Percentiles rank a stretch among this genome's conserved stretches.
These are phyloP conservation scores for Drosophila algonquin DNA, from an alignment of 2,888 invertebrate species.

Conservation along the genomic window DNA sequence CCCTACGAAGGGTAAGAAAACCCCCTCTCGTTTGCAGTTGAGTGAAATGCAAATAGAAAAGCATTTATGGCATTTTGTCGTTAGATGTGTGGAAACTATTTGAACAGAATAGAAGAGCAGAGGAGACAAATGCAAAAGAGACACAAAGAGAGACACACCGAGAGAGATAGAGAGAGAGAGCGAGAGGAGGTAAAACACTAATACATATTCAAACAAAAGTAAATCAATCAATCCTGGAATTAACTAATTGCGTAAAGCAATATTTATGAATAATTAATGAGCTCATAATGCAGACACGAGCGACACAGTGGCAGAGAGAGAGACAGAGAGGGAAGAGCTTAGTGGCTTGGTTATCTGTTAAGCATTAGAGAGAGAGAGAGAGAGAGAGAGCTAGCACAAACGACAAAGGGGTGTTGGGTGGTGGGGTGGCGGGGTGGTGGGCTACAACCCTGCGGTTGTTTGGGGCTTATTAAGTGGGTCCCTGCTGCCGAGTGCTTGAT, in stretches of 20 bases:
- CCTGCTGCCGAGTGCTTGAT: not conserved
- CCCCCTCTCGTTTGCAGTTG: not conserved
- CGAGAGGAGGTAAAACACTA: constrained; percentile 7
- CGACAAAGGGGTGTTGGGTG: not conserved
- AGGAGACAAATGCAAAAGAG: constrained; percentile 39
- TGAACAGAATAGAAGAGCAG: not conserved
- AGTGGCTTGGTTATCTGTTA: constrained; percentile 56
- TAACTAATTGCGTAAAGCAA: constrained; percentile 80
- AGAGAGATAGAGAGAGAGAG: not conserved
- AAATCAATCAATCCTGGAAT: constrained; percentile 78
- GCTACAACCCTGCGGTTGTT: constrained; percentile 37
- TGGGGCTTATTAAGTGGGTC: constrained; percentile 48
- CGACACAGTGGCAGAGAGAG: not conserved
- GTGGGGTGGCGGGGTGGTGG: too few relatives aligned
- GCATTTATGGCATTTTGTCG: constrained; percentile 69
- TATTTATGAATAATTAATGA: constrained; percentile 82
- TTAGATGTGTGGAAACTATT: constrained; percentile 63
- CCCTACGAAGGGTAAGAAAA: not conserved
- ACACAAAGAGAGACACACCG: not conserved
- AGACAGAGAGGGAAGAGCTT: constrained; percentile 10
- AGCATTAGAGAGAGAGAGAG: constrained; percentile 43
- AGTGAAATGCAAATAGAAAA: constrained; percentile 55
- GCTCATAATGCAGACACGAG: constrained; percentile 56
- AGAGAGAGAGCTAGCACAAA: not conserved
- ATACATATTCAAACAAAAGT: constrained; percentile 59